These are phyloP conservation scores for Urophycis tenuis DNA, from an alignment of 2,797 vertebrate species.

Conservation along the genomic window DNA sequence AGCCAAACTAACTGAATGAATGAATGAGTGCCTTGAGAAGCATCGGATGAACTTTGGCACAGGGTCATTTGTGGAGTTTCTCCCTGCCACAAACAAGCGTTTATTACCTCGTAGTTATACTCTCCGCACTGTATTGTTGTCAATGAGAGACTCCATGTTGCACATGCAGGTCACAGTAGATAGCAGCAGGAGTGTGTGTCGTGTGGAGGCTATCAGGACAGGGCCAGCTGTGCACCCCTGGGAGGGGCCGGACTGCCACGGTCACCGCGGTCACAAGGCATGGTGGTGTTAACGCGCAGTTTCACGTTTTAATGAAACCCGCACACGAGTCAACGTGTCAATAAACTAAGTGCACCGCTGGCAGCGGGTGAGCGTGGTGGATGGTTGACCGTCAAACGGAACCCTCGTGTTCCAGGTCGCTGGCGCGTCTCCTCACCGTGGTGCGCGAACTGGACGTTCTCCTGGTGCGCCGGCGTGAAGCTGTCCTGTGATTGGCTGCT, in stretches of 20 bases:
- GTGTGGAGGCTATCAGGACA: constrained; percentile 44
- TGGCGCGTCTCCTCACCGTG: constrained; percentile 70
- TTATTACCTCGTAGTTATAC: background rate
- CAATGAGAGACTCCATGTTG: too few relatives aligned
- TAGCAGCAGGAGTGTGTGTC: background rate
- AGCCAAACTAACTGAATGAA: constrained; percentile 13
- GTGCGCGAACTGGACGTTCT: constrained; percentile 86
- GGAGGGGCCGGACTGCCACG: constrained; percentile 25
- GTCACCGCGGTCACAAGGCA: too few relatives aligned
- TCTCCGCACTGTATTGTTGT: background rate
- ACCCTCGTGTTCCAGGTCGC: background rate
- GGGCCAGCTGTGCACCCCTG: constrained; percentile 55
- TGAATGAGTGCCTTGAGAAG: constrained; percentile 16
- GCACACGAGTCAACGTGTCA: too few relatives aligned
- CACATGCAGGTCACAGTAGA: too few relatives aligned
- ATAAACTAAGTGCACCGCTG: too few relatives aligned
- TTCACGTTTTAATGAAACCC: too few relatives aligned
- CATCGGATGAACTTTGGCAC: constrained; percentile 7
- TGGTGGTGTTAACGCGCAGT: too few relatives aligned
- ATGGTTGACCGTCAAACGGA: too few relatives aligned
- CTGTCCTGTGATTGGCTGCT: constrained; percentile 66
- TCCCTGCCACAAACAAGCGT: constrained; percentile 9
- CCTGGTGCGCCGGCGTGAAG: constrained; percentile 82
- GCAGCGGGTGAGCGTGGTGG: too few relatives aligned
- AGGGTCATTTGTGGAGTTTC: constrained; percentile 15